Evolutionary conservation across 2,797 vertebrate genomes (phyloP).

Genomic region (Phrynocephalus guinanensis): DNA sequence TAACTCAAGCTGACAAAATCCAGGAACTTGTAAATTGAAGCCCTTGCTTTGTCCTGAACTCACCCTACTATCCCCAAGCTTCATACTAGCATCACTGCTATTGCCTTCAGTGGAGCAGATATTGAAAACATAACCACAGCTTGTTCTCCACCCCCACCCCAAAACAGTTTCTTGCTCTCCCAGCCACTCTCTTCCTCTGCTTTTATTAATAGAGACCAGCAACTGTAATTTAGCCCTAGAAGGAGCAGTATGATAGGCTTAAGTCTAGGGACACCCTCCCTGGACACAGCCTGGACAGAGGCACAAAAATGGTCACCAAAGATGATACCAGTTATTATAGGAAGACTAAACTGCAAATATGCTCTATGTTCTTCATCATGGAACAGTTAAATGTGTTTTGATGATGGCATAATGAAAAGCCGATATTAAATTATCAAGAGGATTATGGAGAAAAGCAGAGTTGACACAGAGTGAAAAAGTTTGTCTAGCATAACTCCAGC

Average conservation of each 20-base stretch:
- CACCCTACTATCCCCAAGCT: neutral
- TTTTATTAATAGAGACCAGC: neutral
- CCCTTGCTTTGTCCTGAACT: conserved; percentile 30
- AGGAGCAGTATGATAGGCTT: neutral
- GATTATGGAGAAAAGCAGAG: neutral
- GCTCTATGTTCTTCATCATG: neutral
- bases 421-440: neutral
- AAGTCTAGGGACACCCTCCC: neutral
- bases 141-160: rapidly evolving
- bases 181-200: too few species aligned
- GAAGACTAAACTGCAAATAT: neutral
- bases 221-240: neutral
- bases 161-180: neutral
- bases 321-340: neutral
- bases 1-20: conserved; percentile 2
- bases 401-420: neutral
- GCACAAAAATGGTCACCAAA: neutral
- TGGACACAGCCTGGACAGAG: neutral
- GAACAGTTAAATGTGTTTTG: neutral
- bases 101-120: rapidly evolving
- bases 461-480: neutral
- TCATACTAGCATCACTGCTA: neutral
- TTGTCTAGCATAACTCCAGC: too few species aligned
- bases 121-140: neutral
- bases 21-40: neutral